Evolutionary conservation across 2,888 invertebrate genomes (phyloP), one percentile per base, ranked within the genome.

Genomic region (Chloroclystis v-ata): DNA sequence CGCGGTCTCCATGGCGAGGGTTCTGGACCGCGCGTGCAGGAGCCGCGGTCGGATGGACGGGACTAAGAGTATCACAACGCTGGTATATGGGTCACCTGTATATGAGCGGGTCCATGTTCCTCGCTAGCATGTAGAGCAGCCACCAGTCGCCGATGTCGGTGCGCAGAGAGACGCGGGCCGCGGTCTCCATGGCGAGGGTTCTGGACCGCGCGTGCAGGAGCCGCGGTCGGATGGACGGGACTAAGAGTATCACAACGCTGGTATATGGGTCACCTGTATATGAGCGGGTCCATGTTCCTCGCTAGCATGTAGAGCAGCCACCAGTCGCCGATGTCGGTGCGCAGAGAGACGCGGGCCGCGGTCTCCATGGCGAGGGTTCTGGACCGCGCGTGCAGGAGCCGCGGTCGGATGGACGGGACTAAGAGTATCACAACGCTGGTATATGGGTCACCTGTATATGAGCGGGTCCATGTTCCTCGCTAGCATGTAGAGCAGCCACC

Each of bases 61-160:
- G 20, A 20, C n/a, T n/a, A n/a, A n/a, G 20, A 4, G 20, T 20
- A 20, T 20, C 20, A 20, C n/a, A n/a, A n/a, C 5, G 20, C 20
- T 20, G 20, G 20, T n/a, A 28, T 1, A 1, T 2, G n/a, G 1
- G 1, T n/a, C 8, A 95, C 78, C 92, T 91, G 80, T 93, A 97
- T 72, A 97, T 92, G 48, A 94, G 89, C 1, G 95, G 94, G 75
- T 97, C 97, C 89, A 97, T 92, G 77, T 97, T 97, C 47, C 93
- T 89, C 0, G 95, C 95, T 10, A 35, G 20, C 35, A 35, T 35
- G 20, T 96, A 94, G 13, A 97, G 90, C 9, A 97, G 89, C 95
- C 97, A 97, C 97, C 97, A 97, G 76, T 97, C 97, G 0, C 96
- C 97, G 43, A 95, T 80, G 72, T 95, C 94, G n/a, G 94, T 89